Evolutionary conservation across 2,797 vertebrate species (phyloP).

Genomic region (Chelidonichthys spinosus): DNA sequence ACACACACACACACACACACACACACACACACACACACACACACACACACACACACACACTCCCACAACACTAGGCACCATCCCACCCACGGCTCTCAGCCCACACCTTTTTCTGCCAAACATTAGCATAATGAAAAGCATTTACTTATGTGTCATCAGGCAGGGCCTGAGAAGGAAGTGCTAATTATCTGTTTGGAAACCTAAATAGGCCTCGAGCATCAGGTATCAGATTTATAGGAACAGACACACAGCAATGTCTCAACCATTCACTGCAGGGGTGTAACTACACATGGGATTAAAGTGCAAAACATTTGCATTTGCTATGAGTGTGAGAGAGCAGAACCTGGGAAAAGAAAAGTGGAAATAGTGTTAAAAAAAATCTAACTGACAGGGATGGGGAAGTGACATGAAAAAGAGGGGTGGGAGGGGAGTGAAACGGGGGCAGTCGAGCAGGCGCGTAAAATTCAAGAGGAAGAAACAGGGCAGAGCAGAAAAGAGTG

Average conservation of each 20-base stretch:
- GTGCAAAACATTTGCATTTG: constrained; percentile 9
- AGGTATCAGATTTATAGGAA: constrained; percentile 36
- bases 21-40: too few relatives aligned
- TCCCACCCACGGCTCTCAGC: constrained; percentile 21
- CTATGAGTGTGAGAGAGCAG: background rate
- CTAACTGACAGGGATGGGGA: background rate
- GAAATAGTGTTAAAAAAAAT: constrained; percentile 4
- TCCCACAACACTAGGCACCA: constrained; percentile 25
- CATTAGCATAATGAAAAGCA: constrained; percentile 73
- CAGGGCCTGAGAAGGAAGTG: constrained; percentile 56
- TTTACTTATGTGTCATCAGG: constrained; percentile 66
- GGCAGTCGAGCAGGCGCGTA: background rate
- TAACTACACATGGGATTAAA: background rate
- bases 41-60: background rate
- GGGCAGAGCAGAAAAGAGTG: constrained; percentile 20
- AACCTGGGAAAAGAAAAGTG: background rate
- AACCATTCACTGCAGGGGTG: background rate
- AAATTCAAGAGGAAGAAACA: constrained; percentile 13
- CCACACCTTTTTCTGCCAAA: constrained; percentile 39
- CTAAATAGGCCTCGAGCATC: constrained; percentile 59
- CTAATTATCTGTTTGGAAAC: constrained; percentile 54
- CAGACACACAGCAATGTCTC: constrained; percentile 29
- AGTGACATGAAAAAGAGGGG: constrained; percentile 7
- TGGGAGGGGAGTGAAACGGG: constrained; percentile 5
- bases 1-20: background rate